Evolutionary conservation across 2,888 invertebrate species (phyloP), one percentile per base, ranked within the genome.

Genomic region (Amorpha juglandis): DNA sequence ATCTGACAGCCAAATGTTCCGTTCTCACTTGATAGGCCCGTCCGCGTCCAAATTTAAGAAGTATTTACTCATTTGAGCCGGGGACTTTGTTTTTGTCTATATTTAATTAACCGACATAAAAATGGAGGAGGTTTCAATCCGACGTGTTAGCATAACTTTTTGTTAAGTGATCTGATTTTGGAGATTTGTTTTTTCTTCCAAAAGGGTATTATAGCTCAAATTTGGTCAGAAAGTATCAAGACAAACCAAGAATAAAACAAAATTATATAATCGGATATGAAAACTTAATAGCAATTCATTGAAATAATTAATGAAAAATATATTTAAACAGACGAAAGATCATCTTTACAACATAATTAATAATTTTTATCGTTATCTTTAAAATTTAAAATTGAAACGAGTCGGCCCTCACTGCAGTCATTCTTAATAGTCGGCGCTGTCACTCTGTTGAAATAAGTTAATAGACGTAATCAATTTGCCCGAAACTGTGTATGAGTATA

Each of bases 391-490:
- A 58, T 63, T n/a, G 64, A 78, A 78, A 68, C 69, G 71, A 75
- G 68, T 74, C 75, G 77, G 74, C 78, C 50, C 8, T 19, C 55
- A 35, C 53, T 35, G 55, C 55, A 38, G 55, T 58, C 58, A 58
- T 58, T 76, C 77, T 78, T 83, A 84, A 85, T 83, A 78, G 77
- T 78, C 74, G 78, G 75, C 73, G 82, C 86, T 86, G 88, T 86
- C 88, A 87, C 81, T 81, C 78, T 77, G 68, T 68, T 78, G 78
- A 78, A 87, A 89, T 84, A 83, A 84, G 82, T 83, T 87, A 88
- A 88, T 88, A 85, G 84, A 82, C 79, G 72, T 83, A 86, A 87
- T 88, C 87, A 90, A 88, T 88, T 89, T 86, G 81, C 78, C 78
- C 74, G 77, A 85, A 84, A 82, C 78, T 80, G 74, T 78, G 75